phyloP scores from a whole-genome alignment of 2,113 vertebrate genomes.

The Hirundichthys speculiger region DNA sequence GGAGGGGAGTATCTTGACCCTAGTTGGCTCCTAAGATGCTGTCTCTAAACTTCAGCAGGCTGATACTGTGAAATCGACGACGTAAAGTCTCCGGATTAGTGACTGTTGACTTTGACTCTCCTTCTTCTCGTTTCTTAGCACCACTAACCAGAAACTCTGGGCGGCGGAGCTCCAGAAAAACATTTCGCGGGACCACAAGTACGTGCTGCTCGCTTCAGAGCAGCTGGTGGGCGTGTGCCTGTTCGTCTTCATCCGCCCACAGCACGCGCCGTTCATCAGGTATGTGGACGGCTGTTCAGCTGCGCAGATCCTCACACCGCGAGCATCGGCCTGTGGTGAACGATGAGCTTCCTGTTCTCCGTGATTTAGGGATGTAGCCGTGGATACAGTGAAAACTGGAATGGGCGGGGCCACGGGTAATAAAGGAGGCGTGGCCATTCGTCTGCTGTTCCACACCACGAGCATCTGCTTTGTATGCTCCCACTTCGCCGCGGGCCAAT shows the following conservation, averaged over 20 bases:
- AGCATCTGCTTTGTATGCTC: constrained; percentile 98
- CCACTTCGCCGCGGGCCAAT: constrained; percentile 97
- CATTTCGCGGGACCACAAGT: constrained; percentile 94
- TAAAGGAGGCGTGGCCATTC: constrained; percentile 96
- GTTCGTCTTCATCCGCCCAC: constrained; percentile 96
- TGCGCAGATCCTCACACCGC: neutral
- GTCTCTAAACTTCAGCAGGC: no score
- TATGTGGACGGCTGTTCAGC: constrained; percentile 63
- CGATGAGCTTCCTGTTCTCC: neutral
- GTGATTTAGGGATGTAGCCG: constrained; percentile 89
- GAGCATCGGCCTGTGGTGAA: neutral
- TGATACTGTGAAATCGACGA: no score
- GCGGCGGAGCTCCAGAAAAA: constrained; percentile 96
- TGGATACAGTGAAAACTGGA: constrained; percentile 97
- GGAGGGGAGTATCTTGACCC: no score
- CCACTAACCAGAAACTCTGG: constrained; percentile 98
- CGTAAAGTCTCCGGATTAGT: no score
- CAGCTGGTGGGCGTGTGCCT: constrained; percentile 98
- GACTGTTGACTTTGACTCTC: neutral
- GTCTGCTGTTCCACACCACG: constrained; percentile 96
- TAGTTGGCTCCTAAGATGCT: no score
- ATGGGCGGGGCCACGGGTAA: constrained; percentile 99
- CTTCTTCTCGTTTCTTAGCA: constrained; percentile 79
- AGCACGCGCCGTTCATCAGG: constrained; percentile 97
- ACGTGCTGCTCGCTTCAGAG: constrained; percentile 96